Base-by-base conservation (phyloP, 2,888 invertebrate species). In the Agapostemon virescens region DNA sequence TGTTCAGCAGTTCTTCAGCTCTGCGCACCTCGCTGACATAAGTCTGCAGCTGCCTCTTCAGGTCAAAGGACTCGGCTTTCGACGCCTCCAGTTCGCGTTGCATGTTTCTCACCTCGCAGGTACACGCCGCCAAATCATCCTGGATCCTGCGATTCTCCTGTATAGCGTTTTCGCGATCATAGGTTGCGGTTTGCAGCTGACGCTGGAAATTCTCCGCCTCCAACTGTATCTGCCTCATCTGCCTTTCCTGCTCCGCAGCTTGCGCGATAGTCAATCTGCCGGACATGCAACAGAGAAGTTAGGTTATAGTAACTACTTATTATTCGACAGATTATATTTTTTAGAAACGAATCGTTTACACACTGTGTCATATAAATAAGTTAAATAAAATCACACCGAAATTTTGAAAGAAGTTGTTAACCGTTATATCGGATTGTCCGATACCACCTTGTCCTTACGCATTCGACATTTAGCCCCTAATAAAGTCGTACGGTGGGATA, bases 21-120 rank as follows among this genome's bases (percentile, higher is more conserved):
- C 96, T 94, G 89, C 96, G 95, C 23, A 97, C 95, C 93, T 97
- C 97, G 87, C 95, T 95, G 7, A 97, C 96, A 93, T 97, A 97
- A 88, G 96, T 96, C 89, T 97, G 96, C 80, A 97, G 92, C 90
- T 97, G 96, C 82, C 95, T 94, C 90, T 96, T 97, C 82, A 97
- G 93, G 86, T 95, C 95, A 75, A 95, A 95, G 33, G 96, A 95
- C 93, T 97, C 96, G 89, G 95, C 94, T 85, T 94, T 94, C 26
- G 95, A 95, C 75, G 95, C 94, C 72, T 96, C 96, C 86, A 96
- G 93, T 90, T 96, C 96, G 85, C 94, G 95, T 85, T 95, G 95
- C 23, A 95, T 93, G 38, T 94, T 93, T 86, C 95, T 94, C 75
- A 95, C 93, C 89, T 95, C 95, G 81, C 94, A 93, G 67, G 95